These are phyloP conservation scores for Euwallacea fornicatus DNA, from an alignment of 1,140 invertebrate species.

Conservation along the genomic window DNA sequence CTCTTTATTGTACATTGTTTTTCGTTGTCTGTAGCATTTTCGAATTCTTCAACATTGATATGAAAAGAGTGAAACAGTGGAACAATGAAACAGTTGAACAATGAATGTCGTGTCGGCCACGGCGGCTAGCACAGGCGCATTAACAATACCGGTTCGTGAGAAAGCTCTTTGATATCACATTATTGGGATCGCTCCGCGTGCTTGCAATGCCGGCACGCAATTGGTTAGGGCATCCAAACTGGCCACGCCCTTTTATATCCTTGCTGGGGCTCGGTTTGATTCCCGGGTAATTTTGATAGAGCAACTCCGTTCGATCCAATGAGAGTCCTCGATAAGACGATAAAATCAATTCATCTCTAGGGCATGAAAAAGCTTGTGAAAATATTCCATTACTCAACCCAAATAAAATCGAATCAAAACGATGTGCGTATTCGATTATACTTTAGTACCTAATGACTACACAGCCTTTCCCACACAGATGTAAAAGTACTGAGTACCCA, in stretches of 20 bases:
- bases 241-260: constrained; percentile 30
- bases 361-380: neutral
- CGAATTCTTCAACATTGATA: too few relatives aligned
- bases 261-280: neutral
- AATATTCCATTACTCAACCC: constrained; percentile 15
- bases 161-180: constrained; percentile 37
- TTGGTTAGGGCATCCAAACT: constrained; percentile 9
- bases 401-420: constrained; percentile 3
- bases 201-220: constrained; percentile 14
- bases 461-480: constrained; percentile 14
- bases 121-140: constrained; percentile 15
- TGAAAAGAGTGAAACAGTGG: too few relatives aligned
- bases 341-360: too few relatives aligned
- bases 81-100: too few relatives aligned
- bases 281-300: constrained; percentile 33
- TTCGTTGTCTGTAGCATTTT: too few relatives aligned
- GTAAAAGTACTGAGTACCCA: constrained; percentile 9
- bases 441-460: constrained; percentile 9
- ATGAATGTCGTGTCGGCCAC: neutral
- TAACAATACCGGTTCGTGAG: constrained; percentile 28
- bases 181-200: constrained; percentile 21
- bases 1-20: too few relatives aligned
- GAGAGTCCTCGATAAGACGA: neutral
- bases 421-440: neutral
- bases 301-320: constrained; percentile 23